Evolutionary conservation across 2,113 vertebrate genomes (phyloP).

Genomic region (Ophiodon elongatus): DNA sequence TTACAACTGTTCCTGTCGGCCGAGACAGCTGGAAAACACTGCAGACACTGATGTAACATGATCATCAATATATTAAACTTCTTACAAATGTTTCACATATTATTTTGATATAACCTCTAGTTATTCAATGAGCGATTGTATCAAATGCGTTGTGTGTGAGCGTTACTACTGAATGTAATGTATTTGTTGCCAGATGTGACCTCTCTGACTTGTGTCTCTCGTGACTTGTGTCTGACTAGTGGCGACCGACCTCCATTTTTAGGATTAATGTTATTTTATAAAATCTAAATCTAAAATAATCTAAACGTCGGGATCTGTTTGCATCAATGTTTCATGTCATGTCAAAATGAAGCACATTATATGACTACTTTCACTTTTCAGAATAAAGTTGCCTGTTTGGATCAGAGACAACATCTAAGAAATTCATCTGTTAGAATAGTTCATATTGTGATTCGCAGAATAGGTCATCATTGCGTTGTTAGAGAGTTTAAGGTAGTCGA

Average conservation of each 20-base stretch:
- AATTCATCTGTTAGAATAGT: neutral
- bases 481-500: neutral
- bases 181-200: neutral
- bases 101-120: neutral
- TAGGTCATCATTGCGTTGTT: neutral
- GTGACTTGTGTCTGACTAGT: neutral
- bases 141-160: neutral
- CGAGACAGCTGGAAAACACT: conserved; percentile 28
- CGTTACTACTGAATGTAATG: neutral
- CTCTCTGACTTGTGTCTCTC: neutral
- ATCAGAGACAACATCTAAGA: neutral
- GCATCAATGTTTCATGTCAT: neutral
- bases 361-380: neutral
- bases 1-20: neutral
- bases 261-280: neutral
- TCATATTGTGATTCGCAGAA: neutral
- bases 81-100: neutral
- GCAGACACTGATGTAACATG: neutral
- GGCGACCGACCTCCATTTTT: neutral
- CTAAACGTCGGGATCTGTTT: neutral
- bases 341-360: neutral
- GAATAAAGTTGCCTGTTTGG: neutral
- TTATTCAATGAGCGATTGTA: neutral
- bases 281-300: neutral
- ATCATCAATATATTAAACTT: neutral